Base-by-base conservation (phyloP, 2,888 invertebrate species). In the Leptogaster cylindrica region DNA sequence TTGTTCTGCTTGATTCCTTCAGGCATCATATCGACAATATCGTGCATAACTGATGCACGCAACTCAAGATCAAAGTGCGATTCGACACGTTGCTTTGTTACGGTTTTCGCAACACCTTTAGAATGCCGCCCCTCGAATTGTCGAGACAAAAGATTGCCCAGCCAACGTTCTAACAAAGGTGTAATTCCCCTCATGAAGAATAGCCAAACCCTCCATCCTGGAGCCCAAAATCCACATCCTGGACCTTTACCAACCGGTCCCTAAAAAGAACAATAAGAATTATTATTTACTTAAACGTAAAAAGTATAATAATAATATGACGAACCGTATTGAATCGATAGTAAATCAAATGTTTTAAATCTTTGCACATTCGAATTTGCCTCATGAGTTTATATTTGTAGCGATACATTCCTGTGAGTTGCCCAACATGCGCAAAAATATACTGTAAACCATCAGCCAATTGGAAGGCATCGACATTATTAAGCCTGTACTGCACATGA, bases 11-110 rank as follows among this genome's bases (percentile, higher is more conserved):
- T 99, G 79, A 99, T 99, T 72, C 99, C 99, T 82, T 99, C 99
- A 0, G 99, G 99, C 99, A 99, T 99, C 99, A 99, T 99, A 77
- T 99, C 99, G n/a, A 99, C 91, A 72, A 99, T 99, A 78, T 99
- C 99, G 83, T 91, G 90, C 92, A 92, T 92, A 1, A 93, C 98
- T 0, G 97, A 97, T 12, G 97, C 97, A 73, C 99, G 88, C 77
- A 99, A 83, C 81, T 99, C 99, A 73, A 99, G 85, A 86, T 99
- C 99, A 82, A 98, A 99, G 84, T 99, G 99, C 46, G 97, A 97
- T 79, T 99, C 99, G 0, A 99, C 99, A 75, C 99, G 88, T 82
- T 99, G 99, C 79, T 99, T 99, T 1, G 99, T 99, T 4, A 99
- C 99, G 0, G 99, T 99, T 82, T 99, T 99, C 1, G 99, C 99